Conservation (phyloP, 2,113 vertebrate genomes). For the Ictidomys tridecemlineatus region DNA sequence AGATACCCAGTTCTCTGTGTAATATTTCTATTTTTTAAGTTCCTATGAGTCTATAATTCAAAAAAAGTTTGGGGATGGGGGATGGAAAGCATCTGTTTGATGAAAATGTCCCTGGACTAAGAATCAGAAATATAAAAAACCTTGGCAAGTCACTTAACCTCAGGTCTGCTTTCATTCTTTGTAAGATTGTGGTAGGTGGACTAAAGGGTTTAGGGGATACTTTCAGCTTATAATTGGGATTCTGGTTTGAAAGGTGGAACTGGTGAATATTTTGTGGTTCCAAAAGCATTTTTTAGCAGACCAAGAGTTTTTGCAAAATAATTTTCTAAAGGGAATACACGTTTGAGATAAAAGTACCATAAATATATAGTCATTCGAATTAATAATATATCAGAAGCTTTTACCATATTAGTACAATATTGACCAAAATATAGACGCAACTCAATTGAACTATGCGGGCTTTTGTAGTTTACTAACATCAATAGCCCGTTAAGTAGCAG, state of each 20-base stretch:
- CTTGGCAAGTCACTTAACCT: not conserved
- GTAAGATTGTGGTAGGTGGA: not conserved
- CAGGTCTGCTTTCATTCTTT: not conserved
- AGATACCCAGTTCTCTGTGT: not conserved
- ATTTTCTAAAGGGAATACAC: constrained; percentile 9
- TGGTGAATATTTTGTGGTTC: not conserved
- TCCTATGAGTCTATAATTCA: not conserved
- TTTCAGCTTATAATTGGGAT: not conserved
- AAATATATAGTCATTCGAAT: not conserved
- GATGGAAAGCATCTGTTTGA: not conserved
- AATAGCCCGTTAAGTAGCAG: not conserved
- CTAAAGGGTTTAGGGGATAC: not conserved
- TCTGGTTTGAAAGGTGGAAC: not conserved
- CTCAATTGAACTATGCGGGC: not conserved
- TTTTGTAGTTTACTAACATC: not conserved
- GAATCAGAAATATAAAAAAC: not conserved
- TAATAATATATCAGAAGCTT: not conserved
- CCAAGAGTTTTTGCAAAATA: not conserved
- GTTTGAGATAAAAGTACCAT: not conserved
- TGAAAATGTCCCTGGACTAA: not conserved
- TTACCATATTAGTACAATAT: not conserved
- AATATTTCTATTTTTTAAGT: not conserved
- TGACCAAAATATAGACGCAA: not conserved
- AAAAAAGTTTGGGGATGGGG: not conserved
- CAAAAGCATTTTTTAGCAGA: constrained; percentile 12